Percentiles rank a stretch among this genome's conserved stretches.
Evolutionary conservation across 2,888 invertebrate species (phyloP).

Genomic region (Lucinisca nassula): DNA sequence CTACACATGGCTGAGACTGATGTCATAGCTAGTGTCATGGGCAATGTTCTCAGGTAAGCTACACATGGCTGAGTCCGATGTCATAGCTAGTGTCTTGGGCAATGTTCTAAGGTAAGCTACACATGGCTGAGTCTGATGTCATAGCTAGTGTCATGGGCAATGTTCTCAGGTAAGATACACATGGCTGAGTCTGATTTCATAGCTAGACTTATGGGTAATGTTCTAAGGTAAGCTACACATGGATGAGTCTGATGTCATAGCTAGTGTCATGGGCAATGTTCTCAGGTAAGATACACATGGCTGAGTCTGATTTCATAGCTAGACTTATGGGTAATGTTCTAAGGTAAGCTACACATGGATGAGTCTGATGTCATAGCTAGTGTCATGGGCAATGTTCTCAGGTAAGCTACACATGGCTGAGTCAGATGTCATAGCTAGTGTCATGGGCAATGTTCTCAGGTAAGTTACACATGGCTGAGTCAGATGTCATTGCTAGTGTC

Average conservation of each 20-base stretch:
- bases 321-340: slow-evolving; percentile 65
- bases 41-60: not conserved
- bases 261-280: not conserved
- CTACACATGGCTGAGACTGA: too few relatives aligned
- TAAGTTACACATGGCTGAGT: not conserved
- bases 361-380: not conserved
- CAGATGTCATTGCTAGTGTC: not conserved
- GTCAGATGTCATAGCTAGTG: not conserved
- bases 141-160: not conserved
- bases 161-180: not conserved
- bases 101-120: not conserved
- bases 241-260: not conserved
- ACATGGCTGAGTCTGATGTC: too few relatives aligned
- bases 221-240: not conserved
- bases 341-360: not conserved
- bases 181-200: not conserved
- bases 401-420: slow-evolving; percentile 81
- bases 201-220: not conserved
- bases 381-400: slow-evolving; percentile 76
- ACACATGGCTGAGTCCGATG: not conserved
- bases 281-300: not conserved
- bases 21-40: not conserved
- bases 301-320: not conserved
- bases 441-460: not conserved
- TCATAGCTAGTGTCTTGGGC: not conserved